Evolutionary conservation across 2,888 invertebrate species (phyloP), one percentile per base, ranked within the genome.

Genomic region (Dyspetes luteomarginatus): DNA sequence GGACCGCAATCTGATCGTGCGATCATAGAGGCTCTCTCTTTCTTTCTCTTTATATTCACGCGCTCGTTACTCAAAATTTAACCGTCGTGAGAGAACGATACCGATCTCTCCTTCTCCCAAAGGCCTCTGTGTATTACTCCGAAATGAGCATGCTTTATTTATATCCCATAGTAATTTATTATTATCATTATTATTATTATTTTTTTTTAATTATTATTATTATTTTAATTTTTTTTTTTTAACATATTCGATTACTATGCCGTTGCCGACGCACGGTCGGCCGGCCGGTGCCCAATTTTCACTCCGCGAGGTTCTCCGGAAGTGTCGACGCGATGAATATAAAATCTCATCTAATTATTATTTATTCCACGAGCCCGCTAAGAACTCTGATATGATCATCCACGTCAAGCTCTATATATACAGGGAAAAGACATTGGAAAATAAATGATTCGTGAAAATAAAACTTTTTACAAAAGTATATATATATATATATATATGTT

Each of bases 1-100:
- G 69, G 24, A 77, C 65, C 58, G 58, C 69, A 79, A 79, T 79
- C 79, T 75, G 65, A 28, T 24, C 64, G 56, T 65, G 52, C 64
- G 65, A 75, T 79, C 79, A 58, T 58, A 48, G 64, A 55, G 19
- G 4, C 62, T 55, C 43, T 55, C 60, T 73, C 19, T n/a, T n/a
- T n/a, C n/a, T n/a, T n/a, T n/a, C n/a, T n/a, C n/a, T n/a, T n/a
- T n/a, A n/a, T n/a, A 43, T 55, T 74, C 64, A 45, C 56, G 73
- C 52, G 64, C 69, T 79, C 79, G 74, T 79, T 71, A 79, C 79
- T 79, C 79, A 75, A 79, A 78, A 79, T 79, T 75, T 75, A 75
- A 79, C 69, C 74, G 69, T 75, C 74, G 69, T 75, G 74, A 79
- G 69, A 71, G 74, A 69, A 3, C 74, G 74, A 79, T 75, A 58